phyloP scores from a whole-genome alignment of 2,113 vertebrate genomes.

The Perognathus longimembris region DNA sequence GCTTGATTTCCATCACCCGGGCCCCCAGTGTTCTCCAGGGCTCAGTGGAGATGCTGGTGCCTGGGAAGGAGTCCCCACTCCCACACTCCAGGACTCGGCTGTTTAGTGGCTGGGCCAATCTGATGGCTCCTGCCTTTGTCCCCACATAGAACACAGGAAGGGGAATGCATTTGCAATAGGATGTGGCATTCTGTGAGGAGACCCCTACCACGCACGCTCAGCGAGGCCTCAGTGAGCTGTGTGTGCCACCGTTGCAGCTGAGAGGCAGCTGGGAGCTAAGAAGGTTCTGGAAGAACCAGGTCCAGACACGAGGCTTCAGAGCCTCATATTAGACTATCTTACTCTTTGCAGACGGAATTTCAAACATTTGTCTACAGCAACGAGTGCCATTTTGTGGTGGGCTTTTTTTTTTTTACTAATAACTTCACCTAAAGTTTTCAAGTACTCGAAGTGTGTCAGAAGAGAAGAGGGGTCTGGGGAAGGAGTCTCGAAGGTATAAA shows the following conservation, averaged over 20 bases:
- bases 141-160: not conserved
- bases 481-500: not conserved
- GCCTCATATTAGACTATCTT: conserved; percentile 1
- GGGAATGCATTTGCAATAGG: not conserved
- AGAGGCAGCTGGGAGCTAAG: rapidly evolving
- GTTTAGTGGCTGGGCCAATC: not conserved
- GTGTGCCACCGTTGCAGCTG: too few relatives aligned
- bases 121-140: not conserved
- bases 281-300: not conserved
- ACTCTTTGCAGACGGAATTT: conserved; percentile 34
- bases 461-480: not conserved
- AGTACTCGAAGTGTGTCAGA: not conserved
- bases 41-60: not conserved
- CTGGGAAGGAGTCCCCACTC: not conserved
- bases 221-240: too few relatives aligned
- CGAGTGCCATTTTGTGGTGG: not conserved
- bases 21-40: conserved; percentile 21
- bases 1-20: conserved; percentile 32
- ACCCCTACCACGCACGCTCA: not conserved
- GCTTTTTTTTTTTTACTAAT: too few relatives aligned
- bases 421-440: conserved; percentile 24
- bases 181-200: not conserved
- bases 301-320: too few relatives aligned
- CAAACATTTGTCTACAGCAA: not conserved
- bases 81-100: not conserved